Conservation (phyloP, 2,797 vertebrate genomes). For the Percopsis omiscomaycus region DNA sequence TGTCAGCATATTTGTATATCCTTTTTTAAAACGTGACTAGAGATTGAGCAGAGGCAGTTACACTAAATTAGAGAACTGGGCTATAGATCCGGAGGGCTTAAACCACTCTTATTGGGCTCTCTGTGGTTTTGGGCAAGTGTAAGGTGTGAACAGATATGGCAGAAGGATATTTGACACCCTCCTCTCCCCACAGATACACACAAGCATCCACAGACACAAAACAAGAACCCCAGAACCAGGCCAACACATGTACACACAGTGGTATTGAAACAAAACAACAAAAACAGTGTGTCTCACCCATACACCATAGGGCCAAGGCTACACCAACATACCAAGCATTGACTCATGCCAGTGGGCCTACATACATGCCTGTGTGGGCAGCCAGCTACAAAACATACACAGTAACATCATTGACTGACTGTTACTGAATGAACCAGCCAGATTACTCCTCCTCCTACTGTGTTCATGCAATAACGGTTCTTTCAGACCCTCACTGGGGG, state of each 20-base stretch:
- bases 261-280: not conserved
- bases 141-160: not conserved
- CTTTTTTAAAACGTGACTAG: too few relatives aligned
- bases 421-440: slow-evolving; percentile 11
- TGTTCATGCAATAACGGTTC: slow-evolving; percentile 16
- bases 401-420: slow-evolving; percentile 9
- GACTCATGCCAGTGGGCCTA: not conserved
- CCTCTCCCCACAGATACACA: too few relatives aligned
- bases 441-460: not conserved
- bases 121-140: not conserved
- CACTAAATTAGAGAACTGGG: too few relatives aligned
- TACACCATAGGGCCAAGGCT: slow-evolving; percentile 1
- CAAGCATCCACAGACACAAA: too few relatives aligned
- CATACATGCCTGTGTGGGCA: slow-evolving; percentile 2
- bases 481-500: slow-evolving; percentile 7
- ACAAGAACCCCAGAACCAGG: too few relatives aligned
- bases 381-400: not conserved
- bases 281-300: not conserved
- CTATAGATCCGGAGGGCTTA: too few relatives aligned
- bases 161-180: too few relatives aligned
- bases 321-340: slow-evolving; percentile 2
- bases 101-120: not conserved
- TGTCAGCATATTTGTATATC: too few relatives aligned
- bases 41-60: too few relatives aligned
- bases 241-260: not conserved